Base-by-base conservation (phyloP, 2,888 invertebrate genomes). In the Chalcis sispes region DNA sequence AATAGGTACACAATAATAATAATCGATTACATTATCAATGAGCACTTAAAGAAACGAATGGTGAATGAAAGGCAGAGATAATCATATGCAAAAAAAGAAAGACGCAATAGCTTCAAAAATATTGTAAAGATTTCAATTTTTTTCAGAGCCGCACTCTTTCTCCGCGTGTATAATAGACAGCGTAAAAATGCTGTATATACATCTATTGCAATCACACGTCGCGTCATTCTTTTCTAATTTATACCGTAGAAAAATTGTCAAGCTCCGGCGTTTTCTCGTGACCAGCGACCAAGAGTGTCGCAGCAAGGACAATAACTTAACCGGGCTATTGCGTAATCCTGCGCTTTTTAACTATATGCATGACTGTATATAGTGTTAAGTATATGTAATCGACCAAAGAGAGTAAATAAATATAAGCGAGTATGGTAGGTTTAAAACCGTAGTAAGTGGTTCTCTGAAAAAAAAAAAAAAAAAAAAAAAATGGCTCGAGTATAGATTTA, bases 281-380 rank as follows among this genome's bases (percentile, higher is more conserved):
- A n/a, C 52, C 52, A 29, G 67, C 29, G 67, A 56, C 42, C 40
- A 54, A 56, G 42, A 42, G n/a, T n/a, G n/a, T n/a, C n/a, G n/a
- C n/a, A 67, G 56, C 56, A 67, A 67, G 67, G 56, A 42, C 67
- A 56, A 67, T 67, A 67, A 67, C 56, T 67, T 56, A 20, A 8
- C 54, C n/a, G 1, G 5, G 13, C 23, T 10, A 20, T 67, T 67
- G 67, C 56, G 67, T 29, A 67, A 67, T 56, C 18, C n/a, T 10
- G 18, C 32, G 13, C 1, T 20, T 18, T 36, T 4, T 7, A 36
- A 2, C 2, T 32, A 15, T 27, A n/a, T 18, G 23, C 23, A 13
- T 3, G 20, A 5, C 2, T 18, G 56, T 25, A 8, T 40, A 27
- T 56, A n/a, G n/a, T n/a, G n/a, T n/a, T n/a, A n/a, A n/a, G n/a